Percentiles rank a stretch among this genome's conserved stretches.
Evolutionary conservation across 2,888 invertebrate genomes (phyloP).

Genomic region (Encarsia formosa): DNA sequence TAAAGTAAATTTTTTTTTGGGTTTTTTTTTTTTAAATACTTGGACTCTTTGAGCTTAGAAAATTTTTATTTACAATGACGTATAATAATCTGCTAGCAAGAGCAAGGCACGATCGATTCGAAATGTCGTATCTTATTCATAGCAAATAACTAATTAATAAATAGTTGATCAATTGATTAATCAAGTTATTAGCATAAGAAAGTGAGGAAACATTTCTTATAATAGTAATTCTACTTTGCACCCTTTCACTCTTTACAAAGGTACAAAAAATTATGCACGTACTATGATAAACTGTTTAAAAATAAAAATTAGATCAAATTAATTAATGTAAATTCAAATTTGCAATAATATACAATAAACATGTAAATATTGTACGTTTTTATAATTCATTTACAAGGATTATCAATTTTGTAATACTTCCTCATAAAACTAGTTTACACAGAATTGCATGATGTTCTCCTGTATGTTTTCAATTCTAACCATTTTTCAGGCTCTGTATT

Average conservation of each 20-base stretch:
- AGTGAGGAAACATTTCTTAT: constrained; percentile 15
- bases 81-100: constrained; percentile 35
- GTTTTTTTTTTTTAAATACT: constrained; percentile 20
- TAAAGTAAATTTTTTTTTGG: constrained; percentile 3
- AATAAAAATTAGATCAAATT: not conserved
- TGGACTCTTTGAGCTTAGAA: constrained; percentile 24
- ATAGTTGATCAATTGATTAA: constrained; percentile 7
- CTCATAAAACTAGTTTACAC: no score
- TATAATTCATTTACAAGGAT: no score
- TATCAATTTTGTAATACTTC: no score
- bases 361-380: not conserved
- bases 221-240: constrained; percentile 15
- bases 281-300: no score
- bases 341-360: not conserved
- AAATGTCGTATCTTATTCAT: constrained; percentile 29
- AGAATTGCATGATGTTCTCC: no score
- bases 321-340: not conserved
- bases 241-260: constrained; percentile 3
- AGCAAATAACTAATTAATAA: constrained; percentile 19
- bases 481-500: no score
- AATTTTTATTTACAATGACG: constrained; percentile 27
- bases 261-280: constrained; percentile 17
- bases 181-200: constrained; percentile 14
- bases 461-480: no score
- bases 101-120: constrained; percentile 42